Evolutionary conservation across 2,797 vertebrate genomes (phyloP), one percentile per base, ranked within the genome.

Genomic region (Syngnathus rostellatus): DNA sequence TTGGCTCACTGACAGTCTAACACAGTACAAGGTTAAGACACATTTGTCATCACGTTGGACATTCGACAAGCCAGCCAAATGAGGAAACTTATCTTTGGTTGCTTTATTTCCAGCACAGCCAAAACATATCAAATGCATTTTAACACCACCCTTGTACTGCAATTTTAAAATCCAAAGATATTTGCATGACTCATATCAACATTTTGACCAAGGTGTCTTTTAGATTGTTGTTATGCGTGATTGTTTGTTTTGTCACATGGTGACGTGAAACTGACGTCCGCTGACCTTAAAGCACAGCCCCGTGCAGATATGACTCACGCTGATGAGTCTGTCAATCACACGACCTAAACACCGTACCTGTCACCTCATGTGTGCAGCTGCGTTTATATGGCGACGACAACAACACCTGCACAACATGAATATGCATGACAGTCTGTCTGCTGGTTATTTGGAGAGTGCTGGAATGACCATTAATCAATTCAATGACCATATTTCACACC

Each of bases 1-100:
- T 73, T 75, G 68, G 81, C 82, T 87, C 83, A 62, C 66, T 87
- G 80, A 77, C 84, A 78, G 62, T 65, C 77, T 72, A 73, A 69
- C 64, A 81, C 17, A n/a, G 71, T 61, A 69, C 8, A 79, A 74
- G 79, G 63, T 79, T 69, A 83, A 81, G 60, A 66, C 72, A 63
- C 71, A 77, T 59, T 55, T 75, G 76, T 87, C 83, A 75, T 41
- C 83, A 76, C 75, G 21, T 14, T 50, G 64, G 68, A 74, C 73
- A 53, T 67, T 66, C 66, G 53, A 46, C 8, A 58, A 8, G 31
- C 2, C 12, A 58, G 55, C 31, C 38, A 8, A 58, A 58, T 58
- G 31, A 58, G 8, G 11, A 58, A 7, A 38, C 14, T 19, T 38
- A 38, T 17, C 25, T 58, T 58, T 38, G 25, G 25, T 31, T 55